Conservation (phyloP, 2,797 vertebrate genomes). For the Melanotaenia parkinsoni region DNA sequence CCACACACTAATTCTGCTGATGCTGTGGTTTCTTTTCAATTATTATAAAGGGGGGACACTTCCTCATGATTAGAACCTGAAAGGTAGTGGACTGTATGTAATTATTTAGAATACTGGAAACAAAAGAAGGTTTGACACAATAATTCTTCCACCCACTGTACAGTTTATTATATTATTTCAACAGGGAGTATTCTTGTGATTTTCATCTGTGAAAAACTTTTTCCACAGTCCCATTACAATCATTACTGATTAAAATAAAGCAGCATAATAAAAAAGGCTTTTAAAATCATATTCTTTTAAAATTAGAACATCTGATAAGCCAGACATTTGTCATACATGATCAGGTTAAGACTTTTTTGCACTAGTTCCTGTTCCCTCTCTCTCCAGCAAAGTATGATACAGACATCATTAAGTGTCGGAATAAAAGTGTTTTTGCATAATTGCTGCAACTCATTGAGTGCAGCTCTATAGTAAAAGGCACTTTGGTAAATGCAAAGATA, state of each 20-base stretch:
- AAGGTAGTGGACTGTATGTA: too few species aligned
- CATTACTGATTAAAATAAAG: conserved; percentile 45
- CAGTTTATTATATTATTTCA: conserved; percentile 61
- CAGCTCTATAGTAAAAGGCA: conserved; percentile 76
- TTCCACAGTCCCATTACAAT: conserved; percentile 38
- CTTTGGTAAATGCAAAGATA: conserved; percentile 66
- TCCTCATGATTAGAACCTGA: too few species aligned
- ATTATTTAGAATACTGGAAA: not conserved
- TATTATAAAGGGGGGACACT: too few species aligned
- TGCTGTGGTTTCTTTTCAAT: too few species aligned
- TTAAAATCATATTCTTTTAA: conserved; percentile 7
- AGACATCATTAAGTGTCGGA: conserved; percentile 30
- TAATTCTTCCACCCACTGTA: conserved; percentile 29
- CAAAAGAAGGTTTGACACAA: not conserved
- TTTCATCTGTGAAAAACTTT: conserved; percentile 34
- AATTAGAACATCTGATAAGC: conserved; percentile 11
- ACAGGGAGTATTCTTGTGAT: conserved; percentile 51
- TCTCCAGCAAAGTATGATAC: conserved; percentile 9
- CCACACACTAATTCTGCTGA: too few species aligned
- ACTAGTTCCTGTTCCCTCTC: conserved; percentile 15
- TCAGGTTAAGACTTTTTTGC: conserved; percentile 22
- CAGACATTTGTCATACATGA: conserved; percentile 4
- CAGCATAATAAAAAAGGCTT: conserved; percentile 47
- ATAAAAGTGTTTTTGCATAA: conserved; percentile 58
- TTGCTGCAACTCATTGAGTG: conserved; percentile 55